Base-by-base conservation (phyloP, 2,888 invertebrate species). In the Ophonus ardosiacus region DNA sequence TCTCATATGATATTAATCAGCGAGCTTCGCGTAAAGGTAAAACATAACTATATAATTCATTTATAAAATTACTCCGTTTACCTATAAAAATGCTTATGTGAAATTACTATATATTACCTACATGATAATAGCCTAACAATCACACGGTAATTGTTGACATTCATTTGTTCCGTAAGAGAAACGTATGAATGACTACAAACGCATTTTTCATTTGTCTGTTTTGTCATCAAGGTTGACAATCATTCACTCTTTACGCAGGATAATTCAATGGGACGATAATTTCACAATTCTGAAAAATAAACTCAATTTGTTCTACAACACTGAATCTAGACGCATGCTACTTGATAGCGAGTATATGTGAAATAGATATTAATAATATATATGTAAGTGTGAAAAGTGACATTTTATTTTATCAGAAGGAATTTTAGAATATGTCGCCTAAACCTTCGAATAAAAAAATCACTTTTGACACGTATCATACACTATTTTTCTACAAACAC, bases 161-260 rank as follows among this genome's bases (percentile, higher is more conserved):
- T 78, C 78, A 78, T 78, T 78, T 78, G 78, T 78, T 78, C 78
- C 57, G 57, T 78, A 78, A 57, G 78, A 57, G 68, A 78, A 78
- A 78, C 74, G 21, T 78, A 78, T 78, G 78, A 78, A 78, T 78
- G 78, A 57, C 78, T 78, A 31, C 24, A 31, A 78, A 78, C 56
- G 24, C 56, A 78, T 78, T 57, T 57, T 24, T 57, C 78, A 78
- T 78, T 78, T 78, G 78, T 78, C 78, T 56, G 56, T 18, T 13
- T 56, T 78, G 78, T 78, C 78, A 57, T 78, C 78, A 78, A 78
- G 76, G 76, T 40, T 68, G 40, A 63, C 63, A 18, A 68, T 68
- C 68, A 38, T 68, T 68, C 59, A 17, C 59, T 51, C 43, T 51
- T 51, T 51, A 13, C 43, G 8, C 43, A 13, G 10, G 43, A 31